These are phyloP conservation scores for Cinclus cinclus DNA, from an alignment of 2,113 vertebrate genomes.

Conservation along the genomic window DNA sequence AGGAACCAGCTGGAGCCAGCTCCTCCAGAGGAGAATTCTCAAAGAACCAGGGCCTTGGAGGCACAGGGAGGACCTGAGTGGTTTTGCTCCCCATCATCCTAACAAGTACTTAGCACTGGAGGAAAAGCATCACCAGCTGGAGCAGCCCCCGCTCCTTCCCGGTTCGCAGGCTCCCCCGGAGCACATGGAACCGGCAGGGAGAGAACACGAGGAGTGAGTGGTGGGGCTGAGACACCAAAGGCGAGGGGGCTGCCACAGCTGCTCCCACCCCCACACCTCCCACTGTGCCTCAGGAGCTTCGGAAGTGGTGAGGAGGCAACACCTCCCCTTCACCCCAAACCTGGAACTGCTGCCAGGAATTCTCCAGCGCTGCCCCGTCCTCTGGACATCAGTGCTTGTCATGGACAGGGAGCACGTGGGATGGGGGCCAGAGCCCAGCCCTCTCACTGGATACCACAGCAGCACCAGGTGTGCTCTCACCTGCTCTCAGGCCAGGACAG, in stretches of 20 bases:
- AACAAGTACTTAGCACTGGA: fast-evolving
- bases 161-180: not conserved
- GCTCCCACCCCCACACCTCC: not conserved
- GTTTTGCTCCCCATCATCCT: not conserved
- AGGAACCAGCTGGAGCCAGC: not conserved
- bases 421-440: not conserved
- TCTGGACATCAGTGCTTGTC: fast-evolving
- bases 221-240: not conserved
- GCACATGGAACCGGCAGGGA: not conserved
- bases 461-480: not conserved
- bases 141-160: not conserved
- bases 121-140: not conserved
- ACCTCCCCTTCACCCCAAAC: not conserved
- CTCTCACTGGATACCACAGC: fast-evolving
- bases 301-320: not conserved
- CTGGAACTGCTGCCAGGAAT: not conserved
- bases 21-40: not conserved
- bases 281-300: not conserved
- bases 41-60: not conserved
- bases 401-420: fast-evolving
- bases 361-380: not conserved
- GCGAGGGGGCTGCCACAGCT: not conserved
- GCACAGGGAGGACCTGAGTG: not conserved
- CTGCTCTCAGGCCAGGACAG: fast-evolving
- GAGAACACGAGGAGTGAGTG: not conserved